phyloP scores from a whole-genome alignment of 2,113 vertebrate species.

The Callithrix jacchus region DNA sequence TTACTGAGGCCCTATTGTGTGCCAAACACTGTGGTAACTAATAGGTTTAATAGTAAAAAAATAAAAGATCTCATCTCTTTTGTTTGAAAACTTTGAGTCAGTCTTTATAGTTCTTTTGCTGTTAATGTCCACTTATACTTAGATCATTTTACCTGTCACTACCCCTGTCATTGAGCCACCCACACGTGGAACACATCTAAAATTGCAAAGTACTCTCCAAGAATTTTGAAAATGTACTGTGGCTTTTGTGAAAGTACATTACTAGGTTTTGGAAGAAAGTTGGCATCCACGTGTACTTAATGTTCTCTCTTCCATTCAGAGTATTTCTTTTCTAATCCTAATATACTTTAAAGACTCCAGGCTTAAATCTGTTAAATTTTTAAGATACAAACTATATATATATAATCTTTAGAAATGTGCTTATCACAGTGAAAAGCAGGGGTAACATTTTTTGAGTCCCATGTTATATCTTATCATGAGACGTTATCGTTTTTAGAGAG shows the following conservation, averaged over 20 bases:
- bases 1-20: background rate
- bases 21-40: background rate
- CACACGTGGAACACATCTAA: background rate
- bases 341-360: background rate
- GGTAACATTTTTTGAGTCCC: background rate
- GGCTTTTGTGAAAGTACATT: background rate
- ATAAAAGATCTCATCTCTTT: background rate
- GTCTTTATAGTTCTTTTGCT: background rate
- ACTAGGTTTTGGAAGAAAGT: background rate
- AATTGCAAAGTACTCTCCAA: background rate
- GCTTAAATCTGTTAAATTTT: background rate
- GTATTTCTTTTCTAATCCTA: background rate
- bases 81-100: background rate
- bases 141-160: background rate
- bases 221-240: background rate
- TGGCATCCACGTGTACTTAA: background rate
- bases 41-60: background rate
- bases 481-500: slow-evolving; percentile 19
- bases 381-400: background rate
- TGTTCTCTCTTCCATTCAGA: background rate
- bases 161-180: background rate
- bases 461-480: background rate
- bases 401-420: background rate
- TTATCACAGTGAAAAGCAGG: slow-evolving; percentile 11
- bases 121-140: background rate